Percentiles rank a stretch among this genome's conserved stretches.
These are phyloP conservation scores for Microcebus jonahi DNA, from an alignment of 2,113 vertebrate genomes.

Conservation along the genomic window DNA sequence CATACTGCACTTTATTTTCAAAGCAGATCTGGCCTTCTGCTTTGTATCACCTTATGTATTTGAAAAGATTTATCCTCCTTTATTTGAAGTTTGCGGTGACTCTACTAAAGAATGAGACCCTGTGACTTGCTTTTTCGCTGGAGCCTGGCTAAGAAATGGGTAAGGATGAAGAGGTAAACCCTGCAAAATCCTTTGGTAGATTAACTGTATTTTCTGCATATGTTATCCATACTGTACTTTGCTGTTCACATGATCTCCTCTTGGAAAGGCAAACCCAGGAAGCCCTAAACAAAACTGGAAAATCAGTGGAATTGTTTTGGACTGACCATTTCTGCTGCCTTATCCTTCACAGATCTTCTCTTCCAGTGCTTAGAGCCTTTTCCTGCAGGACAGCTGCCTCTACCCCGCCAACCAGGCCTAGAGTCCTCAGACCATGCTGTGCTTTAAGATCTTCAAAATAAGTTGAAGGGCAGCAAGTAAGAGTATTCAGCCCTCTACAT, in stretches of 20 bases:
- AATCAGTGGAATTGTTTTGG: background rate
- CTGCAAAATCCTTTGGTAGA: background rate
- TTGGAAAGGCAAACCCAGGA: background rate
- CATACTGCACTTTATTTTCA: background rate
- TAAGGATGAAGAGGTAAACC: background rate
- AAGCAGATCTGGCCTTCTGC: background rate
- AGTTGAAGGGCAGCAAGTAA: background rate
- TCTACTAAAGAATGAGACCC: background rate
- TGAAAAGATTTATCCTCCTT: slow-evolving; percentile 27
- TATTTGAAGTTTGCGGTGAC: slow-evolving; percentile 4
- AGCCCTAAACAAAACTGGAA: background rate
- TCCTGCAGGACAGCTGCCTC: background rate
- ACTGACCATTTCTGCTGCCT: background rate
- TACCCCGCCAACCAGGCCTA: background rate
- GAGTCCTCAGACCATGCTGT: background rate
- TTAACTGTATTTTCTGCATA: background rate
- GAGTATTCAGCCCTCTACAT: background rate
- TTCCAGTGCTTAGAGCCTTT: background rate
- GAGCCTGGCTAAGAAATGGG: background rate
- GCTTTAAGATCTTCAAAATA: background rate
- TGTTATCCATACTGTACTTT: background rate
- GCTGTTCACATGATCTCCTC: background rate
- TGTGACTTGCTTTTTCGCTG: background rate
- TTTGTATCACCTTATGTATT: background rate
- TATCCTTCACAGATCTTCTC: background rate